Conservation (phyloP, 2,797 vertebrate species). For the Rhinella marina region DNA sequence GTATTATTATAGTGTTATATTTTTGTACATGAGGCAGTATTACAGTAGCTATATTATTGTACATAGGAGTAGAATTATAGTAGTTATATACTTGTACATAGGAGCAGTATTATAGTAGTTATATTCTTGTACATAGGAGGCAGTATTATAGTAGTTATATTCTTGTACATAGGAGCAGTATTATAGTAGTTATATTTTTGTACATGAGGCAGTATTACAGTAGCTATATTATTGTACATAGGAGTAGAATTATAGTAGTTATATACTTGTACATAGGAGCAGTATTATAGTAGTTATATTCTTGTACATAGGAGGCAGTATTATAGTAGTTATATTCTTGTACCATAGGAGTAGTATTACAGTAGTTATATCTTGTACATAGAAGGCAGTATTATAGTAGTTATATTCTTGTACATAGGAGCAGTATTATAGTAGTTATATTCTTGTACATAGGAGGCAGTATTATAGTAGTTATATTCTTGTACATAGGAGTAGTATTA, state of each 20-base stretch:
- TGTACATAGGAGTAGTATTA: neutral
- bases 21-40: neutral
- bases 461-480: conserved; percentile 4
- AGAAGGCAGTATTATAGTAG: neutral
- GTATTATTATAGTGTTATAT: conserved; percentile 1
- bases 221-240: neutral
- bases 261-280: neutral
- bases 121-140: conserved; percentile 1
- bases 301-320: neutral
- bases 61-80: neutral
- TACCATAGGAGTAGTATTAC: neutral
- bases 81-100: conserved; percentile 4
- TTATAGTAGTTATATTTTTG: conserved; percentile 12
- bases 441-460: conserved; percentile 2
- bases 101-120: conserved; percentile 3
- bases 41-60: conserved; percentile 1
- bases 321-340: conserved; percentile 13
- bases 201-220: neutral
- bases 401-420: neutral
- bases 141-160: conserved; percentile 10
- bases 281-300: conserved; percentile 8
- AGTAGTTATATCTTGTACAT: conserved; percentile 13
- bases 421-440: conserved; percentile 5
- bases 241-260: neutral
- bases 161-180: conserved; percentile 1